Evolutionary conservation across 2,888 invertebrate genomes (phyloP).

Genomic region (Malthinus seriepunctatus): DNA sequence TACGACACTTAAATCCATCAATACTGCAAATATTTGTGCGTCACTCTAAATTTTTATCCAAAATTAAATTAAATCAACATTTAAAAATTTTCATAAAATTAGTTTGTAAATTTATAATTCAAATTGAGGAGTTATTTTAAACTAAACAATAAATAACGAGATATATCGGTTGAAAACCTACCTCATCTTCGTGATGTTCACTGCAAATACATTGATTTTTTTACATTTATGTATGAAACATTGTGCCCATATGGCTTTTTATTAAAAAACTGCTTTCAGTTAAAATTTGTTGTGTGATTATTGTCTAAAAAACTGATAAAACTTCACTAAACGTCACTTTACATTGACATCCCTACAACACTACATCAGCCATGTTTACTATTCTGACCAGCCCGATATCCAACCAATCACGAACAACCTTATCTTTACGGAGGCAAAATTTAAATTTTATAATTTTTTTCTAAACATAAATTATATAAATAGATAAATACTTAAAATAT

Average conservation of each 20-base stretch:
- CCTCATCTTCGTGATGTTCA: constrained; percentile 43
- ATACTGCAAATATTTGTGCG: neutral
- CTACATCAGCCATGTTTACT: constrained; percentile 40
- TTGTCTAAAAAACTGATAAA: constrained; percentile 12
- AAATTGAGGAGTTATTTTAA: no score
- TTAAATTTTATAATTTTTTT: neutral
- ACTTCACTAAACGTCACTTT: constrained; percentile 27
- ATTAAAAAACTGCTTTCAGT: constrained; percentile 8
- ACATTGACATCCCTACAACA: constrained; percentile 26
- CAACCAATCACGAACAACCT: constrained; percentile 32
- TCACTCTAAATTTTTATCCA: neutral
- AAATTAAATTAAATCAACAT: neutral
- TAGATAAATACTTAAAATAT: no score
- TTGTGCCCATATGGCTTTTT: constrained; percentile 26
- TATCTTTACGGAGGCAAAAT: neutral
- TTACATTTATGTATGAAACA: constrained; percentile 39
- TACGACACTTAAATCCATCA: neutral
- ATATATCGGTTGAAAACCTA: constrained; percentile 28
- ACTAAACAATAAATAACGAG: no score
- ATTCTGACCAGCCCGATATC: constrained; percentile 47
- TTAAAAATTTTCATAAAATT: neutral
- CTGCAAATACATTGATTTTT: constrained; percentile 40
- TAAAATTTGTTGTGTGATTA: constrained; percentile 10
- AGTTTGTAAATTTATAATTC: neutral
- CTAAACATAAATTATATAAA: no score